Base-by-base conservation (phyloP, 2,797 vertebrate genomes). In the Halcyon leucocephala region DNA sequence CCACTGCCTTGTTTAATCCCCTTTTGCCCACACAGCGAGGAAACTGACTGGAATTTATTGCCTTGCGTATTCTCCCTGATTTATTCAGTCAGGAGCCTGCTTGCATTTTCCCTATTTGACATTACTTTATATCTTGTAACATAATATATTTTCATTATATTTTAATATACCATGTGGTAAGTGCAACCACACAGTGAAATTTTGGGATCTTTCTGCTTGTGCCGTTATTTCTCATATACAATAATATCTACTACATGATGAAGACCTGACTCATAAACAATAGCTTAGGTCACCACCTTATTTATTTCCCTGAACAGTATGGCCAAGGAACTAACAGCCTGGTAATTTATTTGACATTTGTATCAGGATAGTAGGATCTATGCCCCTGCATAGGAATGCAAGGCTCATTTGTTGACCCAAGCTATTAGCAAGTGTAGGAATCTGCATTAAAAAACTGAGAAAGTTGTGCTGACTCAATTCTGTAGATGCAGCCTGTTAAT, bases 1-100 rank as follows among this genome's bases (percentile, higher is more conserved):
- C 95, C 94, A 91, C 94, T 96, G 96, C 95, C 95, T 97, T 97
- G 84, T 95, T 97, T 97, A 97, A 96, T 97, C 97, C 96, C 96
- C 92, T 83, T 97, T 97, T 97, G 96, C 97, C 95, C 95, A 97
- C 95, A 96, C 91, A 97, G 96, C 77, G 26, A 96, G 93, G 96
- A 97, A 97, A 97, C 94, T 93, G 95, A 97, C 94, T 96, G 80
- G 69, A 96, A 97, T 97, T 97, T 97, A 97, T 97, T 96, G 93
- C 96, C 80, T 97, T 95, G 92, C 6, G 71, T 94, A 85, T 97
- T 97, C 82, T 93, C 77, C 71, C 90, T 97, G 97, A 97, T 97
- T 97, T 97, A 97, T 97, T 97, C 95, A 97, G 96, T 96, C 96
- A 90, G 94, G 37, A 95, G 72, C 92, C 95, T 97, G 94, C 96